These are phyloP conservation scores for Takifugu rubripes DNA, from an alignment of 2,797 vertebrate species.

Conservation along the genomic window DNA sequence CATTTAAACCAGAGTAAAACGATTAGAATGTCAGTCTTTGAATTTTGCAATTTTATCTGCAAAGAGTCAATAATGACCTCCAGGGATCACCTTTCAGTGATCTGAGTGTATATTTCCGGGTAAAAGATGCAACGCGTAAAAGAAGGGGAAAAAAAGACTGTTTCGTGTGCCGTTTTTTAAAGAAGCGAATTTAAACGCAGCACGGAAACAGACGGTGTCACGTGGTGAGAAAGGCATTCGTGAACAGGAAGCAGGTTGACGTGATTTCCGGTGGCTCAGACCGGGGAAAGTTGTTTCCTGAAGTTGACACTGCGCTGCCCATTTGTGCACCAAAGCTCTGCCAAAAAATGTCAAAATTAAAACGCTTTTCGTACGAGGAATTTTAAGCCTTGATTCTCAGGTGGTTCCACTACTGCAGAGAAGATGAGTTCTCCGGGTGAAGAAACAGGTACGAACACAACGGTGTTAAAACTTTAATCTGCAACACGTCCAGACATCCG, in stretches of 20 bases:
- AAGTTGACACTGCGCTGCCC: slow-evolving; percentile 49
- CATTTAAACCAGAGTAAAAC: too few species aligned
- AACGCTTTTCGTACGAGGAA: not conserved
- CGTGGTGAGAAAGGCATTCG: not conserved
- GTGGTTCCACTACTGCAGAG: slow-evolving; percentile 4
- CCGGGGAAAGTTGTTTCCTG: slow-evolving; percentile 84
- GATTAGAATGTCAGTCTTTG: too few species aligned
- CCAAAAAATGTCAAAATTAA: slow-evolving; percentile 16
- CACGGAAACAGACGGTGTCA: not conserved
- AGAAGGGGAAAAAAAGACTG: not conserved
- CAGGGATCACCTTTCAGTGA: slow-evolving; percentile 1
- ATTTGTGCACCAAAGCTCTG: slow-evolving; percentile 7
- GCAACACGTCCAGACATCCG: not conserved
- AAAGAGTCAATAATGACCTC: slow-evolving; percentile 1
- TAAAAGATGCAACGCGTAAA: not conserved
- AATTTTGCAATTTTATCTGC: too few species aligned
- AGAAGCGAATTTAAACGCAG: rapidly evolving
- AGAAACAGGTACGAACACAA: slow-evolving; percentile 46
- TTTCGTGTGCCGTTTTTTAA: not conserved
- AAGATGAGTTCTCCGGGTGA: slow-evolving; percentile 41
- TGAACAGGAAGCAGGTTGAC: slow-evolving; percentile 70
- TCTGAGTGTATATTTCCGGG: too few species aligned
- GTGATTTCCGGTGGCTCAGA: slow-evolving; percentile 74
- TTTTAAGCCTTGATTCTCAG: not conserved
- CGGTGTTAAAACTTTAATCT: slow-evolving; percentile 20